Conservation (phyloP, 2,113 vertebrate species). For the Lasiurus cinereus region DNA sequence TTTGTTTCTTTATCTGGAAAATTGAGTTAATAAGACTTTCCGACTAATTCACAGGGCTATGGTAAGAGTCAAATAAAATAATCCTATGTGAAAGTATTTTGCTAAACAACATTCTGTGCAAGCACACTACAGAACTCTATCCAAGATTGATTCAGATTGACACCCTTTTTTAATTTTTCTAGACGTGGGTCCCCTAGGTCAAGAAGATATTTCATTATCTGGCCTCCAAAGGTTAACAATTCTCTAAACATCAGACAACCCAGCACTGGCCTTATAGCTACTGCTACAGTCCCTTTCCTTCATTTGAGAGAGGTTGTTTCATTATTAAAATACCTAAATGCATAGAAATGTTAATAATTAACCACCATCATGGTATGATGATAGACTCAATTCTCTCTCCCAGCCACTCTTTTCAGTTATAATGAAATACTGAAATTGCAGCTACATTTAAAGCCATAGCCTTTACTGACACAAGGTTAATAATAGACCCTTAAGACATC, state of each 20-base stretch:
- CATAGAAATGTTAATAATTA: constrained; percentile 48
- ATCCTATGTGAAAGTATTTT: constrained; percentile 58
- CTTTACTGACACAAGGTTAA: constrained; percentile 28
- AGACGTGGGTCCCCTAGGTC: background rate
- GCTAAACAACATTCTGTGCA: constrained; percentile 64
- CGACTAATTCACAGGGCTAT: constrained; percentile 25
- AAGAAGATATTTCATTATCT: constrained; percentile 45
- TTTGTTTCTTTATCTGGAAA: constrained; percentile 61
- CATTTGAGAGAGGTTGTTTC: constrained; percentile 35
- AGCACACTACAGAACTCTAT: constrained; percentile 20
- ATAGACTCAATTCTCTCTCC: constrained; percentile 14
- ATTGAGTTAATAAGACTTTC: constrained; percentile 63
- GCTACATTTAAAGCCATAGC: constrained; percentile 8
- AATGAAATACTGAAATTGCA: background rate
- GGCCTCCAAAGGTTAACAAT: constrained; percentile 7
- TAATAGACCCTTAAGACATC: constrained; percentile 35
- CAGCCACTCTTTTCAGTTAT: background rate
- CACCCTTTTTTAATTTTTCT: constrained; percentile 54
- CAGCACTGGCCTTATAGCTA: background rate
- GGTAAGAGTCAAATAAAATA: constrained; percentile 67
- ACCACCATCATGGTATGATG: constrained; percentile 24
- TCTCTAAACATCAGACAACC: background rate
- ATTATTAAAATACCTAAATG: constrained; percentile 44
- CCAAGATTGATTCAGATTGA: constrained; percentile 43
- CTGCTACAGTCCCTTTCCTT: constrained; percentile 6